Base-by-base conservation (phyloP, 2,797 vertebrate species). In the Galaxias olidus region DNA sequence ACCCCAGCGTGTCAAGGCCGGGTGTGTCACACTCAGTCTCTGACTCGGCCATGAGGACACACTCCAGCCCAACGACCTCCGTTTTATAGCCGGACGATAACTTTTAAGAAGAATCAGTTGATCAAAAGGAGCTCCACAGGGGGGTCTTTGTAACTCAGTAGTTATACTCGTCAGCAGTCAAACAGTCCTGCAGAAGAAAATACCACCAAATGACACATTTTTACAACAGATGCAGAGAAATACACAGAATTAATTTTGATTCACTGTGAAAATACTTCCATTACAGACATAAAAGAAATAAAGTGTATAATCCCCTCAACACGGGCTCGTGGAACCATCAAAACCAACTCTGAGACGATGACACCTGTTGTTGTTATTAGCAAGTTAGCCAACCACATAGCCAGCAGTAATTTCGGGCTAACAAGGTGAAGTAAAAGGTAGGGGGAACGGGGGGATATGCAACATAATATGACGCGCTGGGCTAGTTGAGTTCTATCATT, bases 21-120 rank as follows among this genome's bases (percentile, higher is more conserved):
- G 92, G 90, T 69, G 92, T 93, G 91, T 93, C 92, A 90, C 92
- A 93, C 79, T 93, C 92, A 91, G 91, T 93, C 92, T 93, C 92
- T 89, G 92, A 93, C 91, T 93, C 92, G 12, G 92, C 90, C 92
- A 93, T 93, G 85, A 93, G 90, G 73, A 93, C 92, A 85, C 91
- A 93, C 91, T 93, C 92, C 90, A 93, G 85, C 89, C 91, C 92
- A 72, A 91, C 91, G 86, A 91, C 91, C 90, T 92, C 91, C 90
- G 91, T 92, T 87, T 91, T 92, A 47, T 0, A 66, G 88, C 90
- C 86, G 88, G 86, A 18, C 41, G 82, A 54, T 60, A 14, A 87
- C 84, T 77, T 41, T 40, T 67, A 68, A 40, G 65, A 66, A 42
- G 87, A 89, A 84, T 75, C 72, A 77, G 88, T 68, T 73, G 43